These are phyloP conservation scores for Corydoras maculifer DNA, from an alignment of 2,113 vertebrate species.

Conservation along the genomic window DNA sequence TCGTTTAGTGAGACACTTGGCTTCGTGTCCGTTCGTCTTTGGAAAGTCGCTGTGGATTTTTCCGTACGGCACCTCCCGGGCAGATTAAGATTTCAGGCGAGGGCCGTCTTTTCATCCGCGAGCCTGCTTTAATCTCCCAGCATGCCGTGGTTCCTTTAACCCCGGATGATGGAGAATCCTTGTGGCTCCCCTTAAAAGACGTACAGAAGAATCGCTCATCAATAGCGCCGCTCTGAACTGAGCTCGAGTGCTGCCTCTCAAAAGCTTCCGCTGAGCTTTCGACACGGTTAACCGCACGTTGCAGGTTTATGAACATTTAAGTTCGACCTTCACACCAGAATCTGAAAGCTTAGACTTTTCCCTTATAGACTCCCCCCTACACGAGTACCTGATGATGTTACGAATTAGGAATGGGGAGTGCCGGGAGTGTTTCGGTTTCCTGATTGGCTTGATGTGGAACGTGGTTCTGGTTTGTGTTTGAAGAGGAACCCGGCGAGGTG, in stretches of 20 bases:
- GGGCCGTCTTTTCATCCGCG: background rate
- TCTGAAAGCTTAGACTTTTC: background rate
- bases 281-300: background rate
- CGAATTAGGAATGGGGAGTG: too few relatives aligned
- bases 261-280: too few relatives aligned
- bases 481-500: too few relatives aligned
- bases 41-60: background rate
- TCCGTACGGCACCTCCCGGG: background rate
- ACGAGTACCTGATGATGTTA: too few relatives aligned
- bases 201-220: too few relatives aligned
- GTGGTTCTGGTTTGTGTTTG: too few relatives aligned
- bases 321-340: background rate
- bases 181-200: slow-evolving; percentile 2
- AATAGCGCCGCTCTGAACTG: too few relatives aligned
- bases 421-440: too few relatives aligned
- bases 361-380: too few relatives aligned
- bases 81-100: slow-evolving; percentile 17
- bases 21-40: background rate
- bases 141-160: slow-evolving; percentile 1
- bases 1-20: too few relatives aligned
- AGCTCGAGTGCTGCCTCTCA: too few relatives aligned
- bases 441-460: too few relatives aligned
- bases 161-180: background rate
- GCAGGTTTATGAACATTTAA: background rate
- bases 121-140: slow-evolving; percentile 26